Evolutionary conservation across 2,113 vertebrate genomes (phyloP), one percentile per base, ranked within the genome.

Genomic region (Saccopteryx leptura): DNA sequence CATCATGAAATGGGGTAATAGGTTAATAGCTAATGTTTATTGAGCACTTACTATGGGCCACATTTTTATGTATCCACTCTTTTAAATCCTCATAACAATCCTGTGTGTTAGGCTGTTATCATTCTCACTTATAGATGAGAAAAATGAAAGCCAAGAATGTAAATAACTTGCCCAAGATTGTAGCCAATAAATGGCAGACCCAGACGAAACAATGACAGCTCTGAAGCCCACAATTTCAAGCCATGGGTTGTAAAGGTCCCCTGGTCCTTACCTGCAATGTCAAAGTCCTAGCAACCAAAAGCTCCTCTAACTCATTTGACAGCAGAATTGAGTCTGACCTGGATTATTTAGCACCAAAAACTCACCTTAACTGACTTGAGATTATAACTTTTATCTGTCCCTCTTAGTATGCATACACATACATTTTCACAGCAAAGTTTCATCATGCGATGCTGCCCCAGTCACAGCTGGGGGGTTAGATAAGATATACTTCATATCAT

Each of bases 301-400:
- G 46, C 69, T 68, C 69, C 76, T 76, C 66, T 61, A 54, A 68
- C 9, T 95, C 81, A 19, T 48, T 33, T 71, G 21, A n/a, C 46
- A 79, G 83, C 46, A 81, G 6, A 74, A 39, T 28, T 83, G 11
- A 50, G 52, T 46, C 5, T 69, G 46, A 56, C 21, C 50, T 65
- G 52, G 79, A 50, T 81, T 79, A 79, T 65, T 90, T 61, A 92
- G 90, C 24, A 61, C 28, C 83, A 83, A 75, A 87, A 72, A 31
- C 11, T 23, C 28, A 66, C 19, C n/a, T 85, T 19, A 46, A 50
- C 10, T 76, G 63, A 74, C 1, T 19, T 68, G 13, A 87, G 31
- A 31, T 52, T 31, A 26, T 65, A 61, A 46, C 26, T 68, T 81
- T 17, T 50, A 26, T 61, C 75, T 74, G 15, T 65, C 50, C 24